Percentiles rank a stretch among this genome's conserved stretches.
These are phyloP conservation scores for Chaetodon trifasciatus DNA, from an alignment of 2,797 vertebrate genomes.

Conservation along the genomic window DNA sequence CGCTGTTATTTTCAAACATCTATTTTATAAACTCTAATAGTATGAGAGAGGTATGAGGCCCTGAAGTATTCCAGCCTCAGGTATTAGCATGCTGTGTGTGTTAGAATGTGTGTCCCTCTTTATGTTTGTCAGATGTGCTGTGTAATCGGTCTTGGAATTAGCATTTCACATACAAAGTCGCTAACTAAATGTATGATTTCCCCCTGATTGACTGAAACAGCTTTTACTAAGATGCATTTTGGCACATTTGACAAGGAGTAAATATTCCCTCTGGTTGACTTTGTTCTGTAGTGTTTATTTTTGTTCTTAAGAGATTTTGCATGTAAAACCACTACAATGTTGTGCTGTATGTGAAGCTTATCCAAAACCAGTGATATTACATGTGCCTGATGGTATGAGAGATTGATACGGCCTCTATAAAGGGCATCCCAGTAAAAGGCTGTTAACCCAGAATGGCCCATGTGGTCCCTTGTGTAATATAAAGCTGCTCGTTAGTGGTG, in stretches of 20 bases:
- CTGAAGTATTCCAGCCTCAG: background rate
- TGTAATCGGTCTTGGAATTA: constrained; percentile 7
- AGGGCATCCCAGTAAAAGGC: constrained; percentile 84
- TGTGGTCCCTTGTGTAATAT: constrained; percentile 82
- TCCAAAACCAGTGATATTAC: constrained; percentile 72
- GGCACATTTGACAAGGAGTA: background rate
- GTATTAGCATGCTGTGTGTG: background rate
- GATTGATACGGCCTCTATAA: constrained; percentile 84
- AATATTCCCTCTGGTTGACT: constrained; percentile 11
- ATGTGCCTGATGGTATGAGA: constrained; percentile 76
- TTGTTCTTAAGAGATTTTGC: constrained; percentile 49
- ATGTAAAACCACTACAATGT: constrained; percentile 50
- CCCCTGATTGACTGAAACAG: background rate
- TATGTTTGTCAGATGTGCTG: background rate
- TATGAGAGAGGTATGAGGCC: constrained; percentile 2
- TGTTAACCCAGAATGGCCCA: constrained; percentile 84
- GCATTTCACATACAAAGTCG: background rate
- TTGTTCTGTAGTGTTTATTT: constrained; percentile 28
- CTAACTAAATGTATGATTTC: background rate
- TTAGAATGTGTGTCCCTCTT: background rate
- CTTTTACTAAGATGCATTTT: background rate
- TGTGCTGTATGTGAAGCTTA: constrained; percentile 63
- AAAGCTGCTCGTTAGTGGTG: constrained; percentile 84
- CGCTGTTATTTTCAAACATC: background rate
- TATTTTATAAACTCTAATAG: constrained; percentile 19